Evolutionary conservation across 2,888 invertebrate species (phyloP).

Genomic region (Branchipolynoe longqiensis): DNA sequence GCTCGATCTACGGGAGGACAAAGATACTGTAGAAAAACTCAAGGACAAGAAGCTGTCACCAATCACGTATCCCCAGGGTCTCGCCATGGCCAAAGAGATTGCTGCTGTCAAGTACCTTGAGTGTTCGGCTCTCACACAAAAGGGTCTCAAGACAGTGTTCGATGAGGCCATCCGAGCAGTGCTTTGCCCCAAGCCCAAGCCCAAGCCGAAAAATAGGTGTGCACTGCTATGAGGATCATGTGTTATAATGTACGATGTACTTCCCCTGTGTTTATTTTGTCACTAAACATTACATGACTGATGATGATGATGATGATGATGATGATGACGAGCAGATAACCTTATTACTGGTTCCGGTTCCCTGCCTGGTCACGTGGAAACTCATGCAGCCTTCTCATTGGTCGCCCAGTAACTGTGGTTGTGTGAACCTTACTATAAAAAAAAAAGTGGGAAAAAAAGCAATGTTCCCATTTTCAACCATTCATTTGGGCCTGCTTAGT

Average conservation of each 20-base stretch:
- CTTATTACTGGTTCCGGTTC: slow-evolving; percentile 16
- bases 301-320: slow-evolving; percentile 9
- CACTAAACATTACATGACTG: not conserved
- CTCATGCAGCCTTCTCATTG: not conserved
- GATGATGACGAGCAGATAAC: not conserved
- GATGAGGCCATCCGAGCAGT: slow-evolving; percentile 98
- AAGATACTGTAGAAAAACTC: slow-evolving; percentile 97
- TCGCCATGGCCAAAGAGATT: slow-evolving; percentile 85
- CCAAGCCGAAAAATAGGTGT: slow-evolving; percentile 86
- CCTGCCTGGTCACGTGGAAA: not conserved
- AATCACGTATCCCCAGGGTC: slow-evolving; percentile 97
- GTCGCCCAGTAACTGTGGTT: too few relatives aligned
- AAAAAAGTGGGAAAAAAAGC: too few relatives aligned
- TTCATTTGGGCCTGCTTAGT: too few relatives aligned
- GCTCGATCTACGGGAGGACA: slow-evolving; percentile 96
- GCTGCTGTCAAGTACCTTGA: slow-evolving; percentile 96
- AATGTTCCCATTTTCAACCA: too few relatives aligned
- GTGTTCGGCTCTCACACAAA: slow-evolving; percentile 98
- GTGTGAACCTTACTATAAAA: too few relatives aligned
- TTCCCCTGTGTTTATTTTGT: slow-evolving; percentile 46
- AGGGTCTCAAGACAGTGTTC: slow-evolving; percentile 98
- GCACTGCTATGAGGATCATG: slow-evolving; percentile 51
- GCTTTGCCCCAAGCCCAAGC: slow-evolving; percentile 95
- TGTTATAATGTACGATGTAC: not conserved
- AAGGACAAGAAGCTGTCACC: slow-evolving; percentile 97